Evolutionary conservation across 2,797 vertebrate species (phyloP), one percentile per base, ranked within the genome.

Genomic region (Periophthalmus magnuspinnatus): DNA sequence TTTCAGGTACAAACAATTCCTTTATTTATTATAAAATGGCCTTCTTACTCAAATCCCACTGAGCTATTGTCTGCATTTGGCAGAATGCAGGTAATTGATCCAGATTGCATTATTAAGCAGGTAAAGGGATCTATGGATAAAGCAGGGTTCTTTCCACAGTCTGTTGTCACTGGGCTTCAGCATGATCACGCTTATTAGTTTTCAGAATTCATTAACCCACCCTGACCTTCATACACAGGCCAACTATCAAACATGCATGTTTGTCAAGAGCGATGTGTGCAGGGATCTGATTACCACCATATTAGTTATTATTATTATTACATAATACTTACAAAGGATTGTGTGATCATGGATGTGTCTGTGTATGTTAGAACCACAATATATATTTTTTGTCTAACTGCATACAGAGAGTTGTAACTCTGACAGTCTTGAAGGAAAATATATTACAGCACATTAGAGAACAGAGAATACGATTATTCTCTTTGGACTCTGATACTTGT

Each of bases 1-100:
- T 97, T 98, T 74, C 94, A 92, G 95, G 97, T 98, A 95, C 21
- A 24, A 14, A 5, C 28, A 5, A 11, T 52, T 52, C 19, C 52
- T 52, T 21, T 45, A 55, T 55, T 57, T 32, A 52, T 59, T 45
- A 56, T 54, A 36, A 56, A 76, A 14, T 72, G 58, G 55, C 45
- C 50, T 22, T 60, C 69, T 65, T 71, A 50, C 71, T 69, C 68
- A 67, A 71, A 84, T 82, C 75, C 71, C 58, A 81, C 33, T 19
- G 17, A 65, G 67, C 78, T 75, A 80, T 91, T 88, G 68, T 88
- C 82, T 90, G 83, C 77, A 77, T 86, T 90, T 7, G 63, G 71
- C 81, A 90, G 41, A 92, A 90, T 87, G 47, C 69, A 64, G 72
- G 86, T 90, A 90, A 90, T 92, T 90, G 57, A 93, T 86, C 85